These are phyloP conservation scores for Epinephelus coioides DNA, from an alignment of 2,797 vertebrate species.

Conservation along the genomic window DNA sequence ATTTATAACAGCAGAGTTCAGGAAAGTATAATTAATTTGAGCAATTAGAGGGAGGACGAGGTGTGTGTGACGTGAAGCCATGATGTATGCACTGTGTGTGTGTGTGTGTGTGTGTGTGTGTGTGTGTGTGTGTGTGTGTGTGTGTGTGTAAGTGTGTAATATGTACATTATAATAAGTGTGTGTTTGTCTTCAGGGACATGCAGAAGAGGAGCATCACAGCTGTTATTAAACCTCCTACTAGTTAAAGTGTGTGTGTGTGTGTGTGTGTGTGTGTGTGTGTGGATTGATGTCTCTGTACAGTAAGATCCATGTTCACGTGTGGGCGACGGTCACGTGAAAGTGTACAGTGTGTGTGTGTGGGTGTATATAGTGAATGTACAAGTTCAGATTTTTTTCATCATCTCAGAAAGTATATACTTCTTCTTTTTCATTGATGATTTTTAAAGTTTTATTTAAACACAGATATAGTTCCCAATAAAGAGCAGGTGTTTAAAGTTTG, in stretches of 20 bases:
- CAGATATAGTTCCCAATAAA: too few species aligned
- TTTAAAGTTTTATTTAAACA: too few species aligned
- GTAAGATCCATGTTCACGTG: conserved; percentile 3
- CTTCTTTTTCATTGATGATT: too few species aligned
- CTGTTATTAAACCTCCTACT: conserved; percentile 35
- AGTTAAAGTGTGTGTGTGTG: neutral
- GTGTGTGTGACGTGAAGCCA: conserved; percentile 22
- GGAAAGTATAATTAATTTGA: conserved; percentile 60
- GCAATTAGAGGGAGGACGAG: conserved; percentile 49
- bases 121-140: conserved; percentile 17
- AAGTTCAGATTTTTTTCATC: too few species aligned
- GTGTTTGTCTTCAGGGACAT: conserved; percentile 13
- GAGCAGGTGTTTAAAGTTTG: too few species aligned
- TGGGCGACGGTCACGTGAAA: conserved; percentile 11
- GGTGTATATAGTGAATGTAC: neutral
- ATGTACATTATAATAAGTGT: conserved; percentile 9
- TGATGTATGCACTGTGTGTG: conserved; percentile 24
- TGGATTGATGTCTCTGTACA: neutral
- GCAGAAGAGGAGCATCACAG: conserved; percentile 19
- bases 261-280: too few species aligned
- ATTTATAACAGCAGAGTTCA: conserved; percentile 38
- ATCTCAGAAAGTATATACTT: too few species aligned
- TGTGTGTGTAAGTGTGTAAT: conserved; percentile 30
- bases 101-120: conserved; percentile 22
- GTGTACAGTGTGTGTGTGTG: neutral